These are phyloP conservation scores for Apodemus speciosus DNA, from an alignment of 2,113 vertebrate genomes.

Conservation along the genomic window DNA sequence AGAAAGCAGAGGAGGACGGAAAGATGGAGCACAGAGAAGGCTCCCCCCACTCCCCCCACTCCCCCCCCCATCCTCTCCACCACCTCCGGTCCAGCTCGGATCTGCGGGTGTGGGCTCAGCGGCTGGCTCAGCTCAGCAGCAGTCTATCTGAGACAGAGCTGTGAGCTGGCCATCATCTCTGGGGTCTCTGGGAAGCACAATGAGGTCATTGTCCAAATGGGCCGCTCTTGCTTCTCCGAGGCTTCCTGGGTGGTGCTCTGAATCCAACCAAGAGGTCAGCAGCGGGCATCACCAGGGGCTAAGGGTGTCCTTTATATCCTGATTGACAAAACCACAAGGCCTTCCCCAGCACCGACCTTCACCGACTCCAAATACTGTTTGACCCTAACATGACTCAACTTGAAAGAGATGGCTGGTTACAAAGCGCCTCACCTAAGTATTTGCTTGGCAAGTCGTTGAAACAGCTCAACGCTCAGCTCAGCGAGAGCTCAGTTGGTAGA, in stretches of 20 bases:
- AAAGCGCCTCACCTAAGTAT: neutral
- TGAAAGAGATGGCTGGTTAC: neutral
- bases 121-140: fast-evolving
- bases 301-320: neutral
- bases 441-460: too few species aligned
- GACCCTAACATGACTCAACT: neutral
- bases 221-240: fast-evolving
- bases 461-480: neutral
- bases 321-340: neutral
- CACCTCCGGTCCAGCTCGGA: neutral
- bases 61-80: fast-evolving
- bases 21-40: neutral
- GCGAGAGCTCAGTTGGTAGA: neutral
- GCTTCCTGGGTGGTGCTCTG: neutral
- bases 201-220: neutral
- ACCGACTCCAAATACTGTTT: too few species aligned
- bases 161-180: neutral
- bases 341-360: neutral
- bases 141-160: neutral
- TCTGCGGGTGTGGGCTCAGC: neutral
- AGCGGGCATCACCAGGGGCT: neutral
- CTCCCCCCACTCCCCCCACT: neutral
- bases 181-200: fast-evolving
- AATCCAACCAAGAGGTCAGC: neutral
- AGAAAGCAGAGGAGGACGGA: neutral